These are phyloP conservation scores for Rhorus exstirpatorius DNA, from an alignment of 2,888 invertebrate genomes.

Conservation along the genomic window DNA sequence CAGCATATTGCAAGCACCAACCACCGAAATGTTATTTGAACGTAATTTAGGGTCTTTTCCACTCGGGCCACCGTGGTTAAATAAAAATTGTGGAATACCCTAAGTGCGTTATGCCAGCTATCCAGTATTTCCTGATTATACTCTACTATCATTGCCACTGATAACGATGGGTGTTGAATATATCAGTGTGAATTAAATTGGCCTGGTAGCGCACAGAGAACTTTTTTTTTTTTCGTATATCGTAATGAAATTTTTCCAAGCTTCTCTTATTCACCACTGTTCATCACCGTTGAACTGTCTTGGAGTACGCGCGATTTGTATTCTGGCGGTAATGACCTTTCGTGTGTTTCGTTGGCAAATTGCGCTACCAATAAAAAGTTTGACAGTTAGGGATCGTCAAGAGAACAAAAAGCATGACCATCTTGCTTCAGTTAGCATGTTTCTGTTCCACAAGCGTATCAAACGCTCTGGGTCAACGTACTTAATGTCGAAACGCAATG, in stretches of 20 bases:
- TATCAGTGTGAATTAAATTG: not conserved
- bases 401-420: not conserved
- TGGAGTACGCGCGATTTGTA: too few relatives aligned
- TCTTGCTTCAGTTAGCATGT: not conserved
- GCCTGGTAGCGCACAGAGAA: not conserved
- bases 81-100: constrained; percentile 20
- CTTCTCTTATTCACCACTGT: not conserved
- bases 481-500: constrained; percentile 35
- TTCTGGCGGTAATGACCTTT: not conserved
- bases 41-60: constrained; percentile 26
- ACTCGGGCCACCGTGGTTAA: not conserved
- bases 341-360: not conserved
- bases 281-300: too few relatives aligned
- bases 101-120: not conserved
- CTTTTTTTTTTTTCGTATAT: not conserved
- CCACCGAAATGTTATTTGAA: constrained; percentile 32
- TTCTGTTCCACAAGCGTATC: not conserved
- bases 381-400: not conserved
- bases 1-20: constrained; percentile 8
- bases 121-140: constrained; percentile 15
- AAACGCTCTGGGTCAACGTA: constrained; percentile 7
- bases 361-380: not conserved
- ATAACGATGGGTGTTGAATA: constrained; percentile 1
- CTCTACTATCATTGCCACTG: not conserved
- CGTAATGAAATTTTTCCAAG: not conserved